Evolutionary conservation across 2,888 invertebrate genomes (phyloP).

Genomic region (Diachrysia chrysitis): DNA sequence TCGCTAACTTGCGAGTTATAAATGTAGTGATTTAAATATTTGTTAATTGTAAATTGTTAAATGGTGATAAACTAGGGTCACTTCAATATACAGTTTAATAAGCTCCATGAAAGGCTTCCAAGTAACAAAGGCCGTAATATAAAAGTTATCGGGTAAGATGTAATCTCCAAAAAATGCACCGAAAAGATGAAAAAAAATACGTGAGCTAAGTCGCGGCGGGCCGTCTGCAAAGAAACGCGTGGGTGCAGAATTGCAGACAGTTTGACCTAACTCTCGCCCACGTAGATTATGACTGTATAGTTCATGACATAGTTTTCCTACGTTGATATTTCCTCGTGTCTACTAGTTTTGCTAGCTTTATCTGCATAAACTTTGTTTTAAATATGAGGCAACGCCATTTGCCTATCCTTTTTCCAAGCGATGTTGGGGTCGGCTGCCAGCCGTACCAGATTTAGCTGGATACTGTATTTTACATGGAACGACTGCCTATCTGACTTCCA

Average conservation of each 20-base stretch:
- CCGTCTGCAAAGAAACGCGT: conserved; percentile 42
- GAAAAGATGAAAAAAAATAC: conserved; percentile 35
- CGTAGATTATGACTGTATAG: neutral
- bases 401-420: too few species aligned
- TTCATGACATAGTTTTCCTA: conserved; percentile 15
- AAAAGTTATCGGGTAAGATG: too few species aligned
- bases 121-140: neutral
- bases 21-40: neutral
- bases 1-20: neutral
- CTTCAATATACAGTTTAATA: neutral
- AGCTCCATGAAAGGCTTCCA: neutral
- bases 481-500: too few species aligned
- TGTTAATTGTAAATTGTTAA: neutral
- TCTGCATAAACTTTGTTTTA: conserved; percentile 9
- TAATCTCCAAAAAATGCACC: conserved; percentile 19
- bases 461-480: too few species aligned
- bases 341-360: neutral
- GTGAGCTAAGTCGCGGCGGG: conserved; percentile 31
- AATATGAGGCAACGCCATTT: too few species aligned
- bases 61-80: neutral
- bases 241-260: conserved; percentile 28
- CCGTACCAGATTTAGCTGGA: too few species aligned
- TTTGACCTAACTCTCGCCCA: conserved; percentile 39
- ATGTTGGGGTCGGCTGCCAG: too few species aligned
- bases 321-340: conserved; percentile 21